phyloP scores from a whole-genome alignment of 2,888 invertebrate species.

The Drosophila trichaetosa region DNA sequence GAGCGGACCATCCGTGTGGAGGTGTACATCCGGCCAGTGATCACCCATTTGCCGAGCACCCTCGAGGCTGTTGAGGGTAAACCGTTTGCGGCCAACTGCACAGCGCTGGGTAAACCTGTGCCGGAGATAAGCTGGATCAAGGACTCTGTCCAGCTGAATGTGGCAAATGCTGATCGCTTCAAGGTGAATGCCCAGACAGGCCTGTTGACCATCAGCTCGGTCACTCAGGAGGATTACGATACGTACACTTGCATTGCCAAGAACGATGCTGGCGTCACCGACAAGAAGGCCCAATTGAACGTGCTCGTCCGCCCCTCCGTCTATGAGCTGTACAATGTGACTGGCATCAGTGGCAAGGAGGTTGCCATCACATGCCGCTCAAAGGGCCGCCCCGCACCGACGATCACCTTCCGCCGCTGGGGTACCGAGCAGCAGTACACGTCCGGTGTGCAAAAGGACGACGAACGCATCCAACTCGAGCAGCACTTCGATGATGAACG shows the following conservation, averaged over 20 bases:
- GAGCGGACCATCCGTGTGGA: slow-evolving; percentile 92
- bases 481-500: slow-evolving; percentile 86
- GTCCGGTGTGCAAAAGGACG: slow-evolving; percentile 88
- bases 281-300: slow-evolving; percentile 89
- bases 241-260: slow-evolving; percentile 92
- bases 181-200: slow-evolving; percentile 90
- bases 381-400: slow-evolving; percentile 92
- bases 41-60: slow-evolving; percentile 87
- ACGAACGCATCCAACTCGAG: slow-evolving; percentile 89
- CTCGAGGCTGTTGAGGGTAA: slow-evolving; percentile 93
- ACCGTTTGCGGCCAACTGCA: slow-evolving; percentile 90
- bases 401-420: slow-evolving; percentile 91
- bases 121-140: slow-evolving; percentile 94
- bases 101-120: slow-evolving; percentile 93
- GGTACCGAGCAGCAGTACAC: slow-evolving; percentile 88
- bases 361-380: slow-evolving; percentile 91
- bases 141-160: slow-evolving; percentile 89
- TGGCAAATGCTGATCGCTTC: slow-evolving; percentile 88
- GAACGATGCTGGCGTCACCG: slow-evolving; percentile 91
- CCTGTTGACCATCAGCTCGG: slow-evolving; percentile 89
- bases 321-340: slow-evolving; percentile 90
- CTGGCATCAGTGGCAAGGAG: slow-evolving; percentile 88
- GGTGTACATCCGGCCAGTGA: slow-evolving; percentile 91
- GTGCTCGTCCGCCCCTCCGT: slow-evolving; percentile 92
- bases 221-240: slow-evolving; percentile 92